phyloP scores from a whole-genome alignment of 2,113 vertebrate genomes.

The Cryptomyrus ogoouensis region DNA sequence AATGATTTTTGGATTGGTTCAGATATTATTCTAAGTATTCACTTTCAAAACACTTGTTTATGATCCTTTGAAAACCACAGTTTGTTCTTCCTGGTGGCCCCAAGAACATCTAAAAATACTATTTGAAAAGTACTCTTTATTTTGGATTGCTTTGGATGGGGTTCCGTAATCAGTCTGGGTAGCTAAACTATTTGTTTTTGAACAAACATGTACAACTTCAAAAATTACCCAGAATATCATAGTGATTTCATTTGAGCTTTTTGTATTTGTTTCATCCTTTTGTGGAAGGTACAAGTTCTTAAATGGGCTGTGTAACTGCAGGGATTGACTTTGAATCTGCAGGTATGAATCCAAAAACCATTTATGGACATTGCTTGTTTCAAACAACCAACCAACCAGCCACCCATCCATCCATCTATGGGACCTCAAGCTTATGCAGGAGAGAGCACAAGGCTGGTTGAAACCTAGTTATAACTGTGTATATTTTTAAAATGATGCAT shows the following conservation, averaged over 20 bases:
- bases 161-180: background rate
- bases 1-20: background rate
- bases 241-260: background rate
- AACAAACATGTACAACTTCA: background rate
- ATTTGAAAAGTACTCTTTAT: conserved; percentile 9
- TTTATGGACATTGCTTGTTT: background rate
- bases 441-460: background rate
- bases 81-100: conserved; percentile 13
- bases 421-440: background rate
- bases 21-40: conserved; percentile 8
- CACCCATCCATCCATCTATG: background rate
- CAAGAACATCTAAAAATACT: conserved; percentile 20
- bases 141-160: background rate
- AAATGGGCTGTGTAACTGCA: background rate
- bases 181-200: background rate
- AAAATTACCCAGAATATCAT: background rate
- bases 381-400: background rate
- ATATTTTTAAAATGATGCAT: background rate
- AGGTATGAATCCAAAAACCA: background rate
- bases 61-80: conserved; percentile 5
- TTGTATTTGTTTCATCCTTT: background rate
- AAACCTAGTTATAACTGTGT: background rate
- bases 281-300: background rate
- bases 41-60: conserved; percentile 18
- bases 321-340: background rate